Conservation (phyloP, 2,888 invertebrate species). For the Trachelus stipa region DNA sequence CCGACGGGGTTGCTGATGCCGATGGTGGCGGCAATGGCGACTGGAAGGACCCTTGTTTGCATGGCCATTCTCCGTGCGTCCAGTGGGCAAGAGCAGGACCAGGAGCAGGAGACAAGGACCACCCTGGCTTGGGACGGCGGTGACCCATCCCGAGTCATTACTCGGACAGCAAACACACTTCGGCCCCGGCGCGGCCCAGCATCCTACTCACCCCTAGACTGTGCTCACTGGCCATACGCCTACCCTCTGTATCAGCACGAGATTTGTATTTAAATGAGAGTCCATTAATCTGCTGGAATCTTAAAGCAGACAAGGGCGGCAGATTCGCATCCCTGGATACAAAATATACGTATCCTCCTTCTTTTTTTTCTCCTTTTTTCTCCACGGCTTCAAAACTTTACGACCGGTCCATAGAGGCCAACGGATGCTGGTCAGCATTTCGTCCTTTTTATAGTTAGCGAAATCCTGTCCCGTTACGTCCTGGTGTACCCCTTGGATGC, state of each 20-base stretch:
- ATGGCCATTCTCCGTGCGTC: slow-evolving; percentile 60
- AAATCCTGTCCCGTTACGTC: neutral
- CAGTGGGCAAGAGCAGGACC: slow-evolving; percentile 28
- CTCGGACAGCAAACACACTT: slow-evolving; percentile 66
- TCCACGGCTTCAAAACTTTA: slow-evolving; percentile 46
- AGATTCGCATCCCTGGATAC: neutral
- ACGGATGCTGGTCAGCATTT: slow-evolving; percentile 59
- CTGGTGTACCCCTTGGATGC: neutral
- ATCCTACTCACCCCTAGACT: slow-evolving; percentile 40
- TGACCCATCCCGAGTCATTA: slow-evolving; percentile 63
- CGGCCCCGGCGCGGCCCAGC: slow-evolving; percentile 53
- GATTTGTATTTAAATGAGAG: slow-evolving; percentile 67
- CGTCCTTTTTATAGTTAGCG: slow-evolving; percentile 26
- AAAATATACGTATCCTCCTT: neutral
- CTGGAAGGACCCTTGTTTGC: slow-evolving; percentile 59
- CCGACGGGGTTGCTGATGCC: neutral
- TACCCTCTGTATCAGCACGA: slow-evolving; percentile 62
- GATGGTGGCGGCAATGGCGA: slow-evolving; percentile 27
- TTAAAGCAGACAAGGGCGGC: slow-evolving; percentile 52
- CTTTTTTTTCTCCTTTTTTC: neutral
- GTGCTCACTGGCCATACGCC: slow-evolving; percentile 25
- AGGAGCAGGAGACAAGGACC: slow-evolving; percentile 24
- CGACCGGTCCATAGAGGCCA: slow-evolving; percentile 31
- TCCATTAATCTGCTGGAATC: slow-evolving; percentile 64
- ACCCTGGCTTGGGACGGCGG: slow-evolving; percentile 32